Conservation (phyloP, 2,113 vertebrate species). For the Phaethon lepturus region DNA sequence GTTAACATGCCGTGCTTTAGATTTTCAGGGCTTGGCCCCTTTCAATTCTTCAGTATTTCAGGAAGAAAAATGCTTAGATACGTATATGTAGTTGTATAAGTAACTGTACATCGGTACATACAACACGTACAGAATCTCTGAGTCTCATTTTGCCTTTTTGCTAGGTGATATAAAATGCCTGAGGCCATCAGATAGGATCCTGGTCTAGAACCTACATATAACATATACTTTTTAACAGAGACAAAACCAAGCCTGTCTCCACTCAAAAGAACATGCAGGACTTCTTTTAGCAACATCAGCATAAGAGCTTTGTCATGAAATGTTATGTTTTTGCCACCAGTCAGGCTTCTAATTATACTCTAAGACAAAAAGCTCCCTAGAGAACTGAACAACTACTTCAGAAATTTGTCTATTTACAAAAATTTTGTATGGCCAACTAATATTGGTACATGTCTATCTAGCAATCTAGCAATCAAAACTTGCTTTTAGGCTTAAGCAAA, state of each 20-base stretch:
- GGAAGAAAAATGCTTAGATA: background rate
- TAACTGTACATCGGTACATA: background rate
- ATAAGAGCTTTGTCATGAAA: background rate
- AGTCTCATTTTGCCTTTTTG: background rate
- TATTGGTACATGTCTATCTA: background rate
- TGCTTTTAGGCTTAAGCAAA: background rate
- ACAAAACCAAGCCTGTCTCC: background rate
- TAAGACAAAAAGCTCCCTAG: background rate
- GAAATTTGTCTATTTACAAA: background rate
- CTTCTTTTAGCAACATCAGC: background rate
- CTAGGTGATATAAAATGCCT: background rate
- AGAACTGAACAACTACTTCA: background rate
- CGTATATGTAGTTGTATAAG: background rate
- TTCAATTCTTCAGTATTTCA: background rate
- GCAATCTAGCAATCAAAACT: background rate
- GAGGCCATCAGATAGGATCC: background rate
- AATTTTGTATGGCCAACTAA: background rate
- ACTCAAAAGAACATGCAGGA: background rate
- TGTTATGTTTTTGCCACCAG: background rate
- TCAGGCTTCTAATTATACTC: background rate
- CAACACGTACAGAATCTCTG: background rate
- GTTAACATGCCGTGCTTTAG: background rate
- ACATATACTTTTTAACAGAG: background rate
- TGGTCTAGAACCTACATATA: background rate
- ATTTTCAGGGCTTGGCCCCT: background rate